Evolutionary conservation across 1,140 invertebrate species (phyloP).

Genomic region (Lepidurus apus): DNA sequence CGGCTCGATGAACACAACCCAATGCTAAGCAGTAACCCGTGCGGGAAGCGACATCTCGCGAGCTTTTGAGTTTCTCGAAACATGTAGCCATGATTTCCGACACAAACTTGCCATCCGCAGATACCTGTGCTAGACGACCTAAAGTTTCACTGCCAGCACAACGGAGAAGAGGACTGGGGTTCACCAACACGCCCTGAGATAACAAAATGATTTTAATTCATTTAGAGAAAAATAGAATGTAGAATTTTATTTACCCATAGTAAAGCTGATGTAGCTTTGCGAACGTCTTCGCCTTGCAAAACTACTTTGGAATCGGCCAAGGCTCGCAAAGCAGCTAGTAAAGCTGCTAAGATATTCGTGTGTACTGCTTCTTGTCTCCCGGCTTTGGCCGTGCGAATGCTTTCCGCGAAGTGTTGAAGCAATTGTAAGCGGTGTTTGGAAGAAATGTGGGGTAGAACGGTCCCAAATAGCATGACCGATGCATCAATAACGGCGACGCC

Average conservation of each 20-base stretch:
- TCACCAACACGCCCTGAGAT: constrained; percentile 55
- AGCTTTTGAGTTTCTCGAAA: constrained; percentile 81
- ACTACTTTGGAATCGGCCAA: constrained; percentile 79
- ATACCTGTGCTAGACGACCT: constrained; percentile 81
- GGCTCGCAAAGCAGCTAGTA: constrained; percentile 81
- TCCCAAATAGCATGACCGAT: constrained; percentile 85
- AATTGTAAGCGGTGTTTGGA: constrained; percentile 95
- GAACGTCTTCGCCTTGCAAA: constrained; percentile 45
- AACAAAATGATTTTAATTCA: too few relatives aligned
- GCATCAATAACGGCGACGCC: constrained; percentile 96
- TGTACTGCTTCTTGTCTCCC: constrained; percentile 89
- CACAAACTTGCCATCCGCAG: constrained; percentile 76
- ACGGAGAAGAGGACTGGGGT: constrained; percentile 71
- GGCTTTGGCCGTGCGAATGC: constrained; percentile 86
- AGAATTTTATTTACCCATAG: background rate
- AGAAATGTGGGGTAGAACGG: constrained; percentile 86
- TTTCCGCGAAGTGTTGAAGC: constrained; percentile 93
- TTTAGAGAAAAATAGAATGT: constrained; percentile 42
- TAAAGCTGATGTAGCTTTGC: constrained; percentile 24
- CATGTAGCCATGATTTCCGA: constrained; percentile 84
- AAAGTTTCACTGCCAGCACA: constrained; percentile 84
- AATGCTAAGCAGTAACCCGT: constrained; percentile 90
- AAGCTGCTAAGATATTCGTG: constrained; percentile 92
- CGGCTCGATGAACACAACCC: constrained; percentile 81
- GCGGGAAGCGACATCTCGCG: constrained; percentile 77